Evolutionary conservation across 2,888 invertebrate species (phyloP), one percentile per base, ranked within the genome.

Genomic region (Mantis religiosa): DNA sequence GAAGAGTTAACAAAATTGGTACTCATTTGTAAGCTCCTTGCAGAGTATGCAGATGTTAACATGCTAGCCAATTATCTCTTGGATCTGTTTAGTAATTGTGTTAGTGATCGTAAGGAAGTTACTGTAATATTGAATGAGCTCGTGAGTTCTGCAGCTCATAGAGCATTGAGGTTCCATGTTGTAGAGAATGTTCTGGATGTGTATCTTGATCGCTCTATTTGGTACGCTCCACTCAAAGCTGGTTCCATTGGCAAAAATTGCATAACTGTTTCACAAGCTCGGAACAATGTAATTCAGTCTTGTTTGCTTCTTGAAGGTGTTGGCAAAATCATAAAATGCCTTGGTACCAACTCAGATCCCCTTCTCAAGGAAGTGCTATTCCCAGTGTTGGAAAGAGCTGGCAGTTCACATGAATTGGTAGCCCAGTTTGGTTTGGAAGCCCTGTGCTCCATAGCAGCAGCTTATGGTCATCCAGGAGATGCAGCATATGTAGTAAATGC

Each of bases 281-380:
- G 95, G 91, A 94, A 94, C 87, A 96, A 97, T 93, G 94, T 97
- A 89, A 92, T 95, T 81, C 95, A 95, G 91, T 94, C 95, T 84
- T 97, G 97, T 91, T 92, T 97, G 9, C 93, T 97, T 90, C 93
- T 96, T 0, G 97, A 97, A 92, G 96, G 97, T 2, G 92, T 97
- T 28, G 97, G 96, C 0, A 93, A 94, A 91, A 94, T 96, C 90
- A 96, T 97, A 0, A 89, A 91, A 8, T 93, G 93, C 25, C 93
- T 97, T 34, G 92, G 93, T 88, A 91, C 92, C 0, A 91, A 94
- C 0, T 97, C 95, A 92, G 94, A 95, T 90, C 93, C 93, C 1
- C 96, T 95, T 92, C 92, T 97, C 90, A 92, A 97, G 89, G 95
- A 95, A 91, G 95, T 95, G 27, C 93, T 97, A 83, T 97, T 96